Conservation (phyloP, 2,888 invertebrate species). For the Altica lythri region DNA sequence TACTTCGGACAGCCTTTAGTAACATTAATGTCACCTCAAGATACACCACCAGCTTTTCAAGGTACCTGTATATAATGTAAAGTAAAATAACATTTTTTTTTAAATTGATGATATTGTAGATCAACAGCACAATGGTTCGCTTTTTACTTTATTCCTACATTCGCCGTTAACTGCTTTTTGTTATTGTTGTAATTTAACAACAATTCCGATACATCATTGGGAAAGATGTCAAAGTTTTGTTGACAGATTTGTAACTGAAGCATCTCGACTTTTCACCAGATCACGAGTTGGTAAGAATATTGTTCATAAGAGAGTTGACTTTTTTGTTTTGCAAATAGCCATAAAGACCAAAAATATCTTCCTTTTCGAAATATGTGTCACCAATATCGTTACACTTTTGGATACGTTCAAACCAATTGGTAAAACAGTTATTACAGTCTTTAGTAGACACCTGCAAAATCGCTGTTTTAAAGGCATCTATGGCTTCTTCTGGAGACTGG, state of each 20-base stretch:
- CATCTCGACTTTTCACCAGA: slow-evolving; percentile 79
- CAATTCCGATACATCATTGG: slow-evolving; percentile 85
- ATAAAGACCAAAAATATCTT: too few species aligned
- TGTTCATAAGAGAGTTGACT: too few species aligned
- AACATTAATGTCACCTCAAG: slow-evolving; percentile 91
- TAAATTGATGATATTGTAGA: slow-evolving; percentile 59
- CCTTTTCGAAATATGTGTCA: too few species aligned
- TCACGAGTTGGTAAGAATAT: slow-evolving; percentile 83
- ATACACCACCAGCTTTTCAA: slow-evolving; percentile 82
- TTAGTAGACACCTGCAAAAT: too few species aligned
- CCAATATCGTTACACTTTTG: too few species aligned
- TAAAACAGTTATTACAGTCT: too few species aligned
- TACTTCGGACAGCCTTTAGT: slow-evolving; percentile 94
- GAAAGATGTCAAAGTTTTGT: slow-evolving; percentile 87
- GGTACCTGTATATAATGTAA: slow-evolving; percentile 59
- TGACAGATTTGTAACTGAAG: slow-evolving; percentile 88
- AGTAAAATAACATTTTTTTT: neutral
- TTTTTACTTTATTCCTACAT: slow-evolving; percentile 95
- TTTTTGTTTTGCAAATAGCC: too few species aligned
- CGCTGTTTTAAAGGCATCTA: too few species aligned
- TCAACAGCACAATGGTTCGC: slow-evolving; percentile 84
- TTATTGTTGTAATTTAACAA: slow-evolving; percentile 86
- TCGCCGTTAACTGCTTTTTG: slow-evolving; percentile 92
- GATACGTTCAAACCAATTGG: too few species aligned
- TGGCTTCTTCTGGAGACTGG: too few species aligned